A percentile compares a stretch with the other conserved stretches of the same genome.
phyloP scores from a whole-genome alignment of 2,797 vertebrate species.

The Neosilurus hyrtlii region DNA sequence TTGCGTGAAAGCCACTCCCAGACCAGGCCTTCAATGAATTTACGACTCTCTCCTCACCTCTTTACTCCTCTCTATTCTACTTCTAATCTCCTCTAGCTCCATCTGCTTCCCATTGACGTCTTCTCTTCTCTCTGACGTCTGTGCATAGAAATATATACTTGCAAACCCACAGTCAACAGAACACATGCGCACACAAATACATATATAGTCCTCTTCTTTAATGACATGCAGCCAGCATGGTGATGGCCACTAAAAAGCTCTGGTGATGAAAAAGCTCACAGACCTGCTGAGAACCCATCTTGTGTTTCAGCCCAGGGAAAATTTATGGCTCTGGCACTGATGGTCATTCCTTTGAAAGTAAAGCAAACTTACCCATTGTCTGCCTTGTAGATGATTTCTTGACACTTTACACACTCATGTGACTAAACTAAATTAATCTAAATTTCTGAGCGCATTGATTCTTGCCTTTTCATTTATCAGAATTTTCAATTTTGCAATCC shows the following conservation, averaged over 20 bases:
- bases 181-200: slow-evolving; percentile 47
- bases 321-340: slow-evolving; percentile 67
- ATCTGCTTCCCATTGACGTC: slow-evolving; percentile 19
- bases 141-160: slow-evolving; percentile 15
- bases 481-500: not conserved
- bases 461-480: slow-evolving; percentile 15
- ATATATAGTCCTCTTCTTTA: slow-evolving; percentile 55
- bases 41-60: slow-evolving; percentile 60
- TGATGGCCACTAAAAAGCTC: slow-evolving; percentile 65
- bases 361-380: slow-evolving; percentile 14
- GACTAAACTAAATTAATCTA: not conserved
- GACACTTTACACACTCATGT: not conserved
- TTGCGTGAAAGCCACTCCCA: slow-evolving; percentile 41
- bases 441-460: not conserved
- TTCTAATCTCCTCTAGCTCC: slow-evolving; percentile 34
- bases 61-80: slow-evolving; percentile 41
- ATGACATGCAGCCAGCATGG: slow-evolving; percentile 61
- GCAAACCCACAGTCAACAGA: not conserved
- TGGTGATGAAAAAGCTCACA: slow-evolving; percentile 65
- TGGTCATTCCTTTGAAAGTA: slow-evolving; percentile 1
- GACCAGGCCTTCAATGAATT: slow-evolving; percentile 61
- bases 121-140: slow-evolving; percentile 13
- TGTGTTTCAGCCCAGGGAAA: slow-evolving; percentile 65
- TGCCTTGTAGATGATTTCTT: slow-evolving; percentile 17
- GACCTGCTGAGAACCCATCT: slow-evolving; percentile 68